These are phyloP conservation scores for Morpho helenor DNA, from an alignment of 2,888 invertebrate genomes.

Conservation along the genomic window DNA sequence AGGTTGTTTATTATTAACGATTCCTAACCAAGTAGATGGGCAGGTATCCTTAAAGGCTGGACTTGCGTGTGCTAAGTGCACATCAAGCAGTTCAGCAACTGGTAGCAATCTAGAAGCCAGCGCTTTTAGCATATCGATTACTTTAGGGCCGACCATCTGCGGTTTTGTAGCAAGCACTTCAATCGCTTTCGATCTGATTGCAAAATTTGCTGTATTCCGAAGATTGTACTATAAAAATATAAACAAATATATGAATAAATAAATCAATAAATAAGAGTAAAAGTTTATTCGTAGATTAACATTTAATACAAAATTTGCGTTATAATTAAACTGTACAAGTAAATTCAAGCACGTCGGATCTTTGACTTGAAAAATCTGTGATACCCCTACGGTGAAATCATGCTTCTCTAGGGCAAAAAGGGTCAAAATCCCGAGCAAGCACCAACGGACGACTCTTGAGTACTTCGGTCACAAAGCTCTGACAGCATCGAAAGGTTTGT, in stretches of 20 bases:
- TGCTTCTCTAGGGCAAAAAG: too few relatives aligned
- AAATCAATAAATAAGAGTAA: too few relatives aligned
- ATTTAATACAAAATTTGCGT: too few relatives aligned
- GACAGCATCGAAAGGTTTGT: too few relatives aligned
- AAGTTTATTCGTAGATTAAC: too few relatives aligned
- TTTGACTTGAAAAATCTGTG: background rate
- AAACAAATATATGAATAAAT: too few relatives aligned
- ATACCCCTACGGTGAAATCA: too few relatives aligned
- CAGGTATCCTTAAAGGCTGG: slow-evolving; percentile 62
- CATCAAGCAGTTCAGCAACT: slow-evolving; percentile 55
- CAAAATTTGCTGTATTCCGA: slow-evolving; percentile 59
- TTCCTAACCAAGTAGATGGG: slow-evolving; percentile 60
- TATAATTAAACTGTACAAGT: too few relatives aligned
- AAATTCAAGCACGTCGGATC: too few relatives aligned
- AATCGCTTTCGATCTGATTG: slow-evolving; percentile 42
- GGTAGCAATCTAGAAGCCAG: slow-evolving; percentile 53
- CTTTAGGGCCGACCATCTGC: slow-evolving; percentile 51
- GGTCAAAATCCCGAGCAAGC: too few relatives aligned
- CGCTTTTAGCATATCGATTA: slow-evolving; percentile 54
- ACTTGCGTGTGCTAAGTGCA: slow-evolving; percentile 61
- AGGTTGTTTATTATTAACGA: slow-evolving; percentile 61
- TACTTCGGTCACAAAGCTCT: too few relatives aligned
- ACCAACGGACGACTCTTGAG: too few relatives aligned
- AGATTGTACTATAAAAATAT: slow-evolving; percentile 60
- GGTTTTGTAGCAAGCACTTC: slow-evolving; percentile 56